Evolutionary conservation across 2,797 vertebrate species (phyloP).

Genomic region (Austrolebias charrua): DNA sequence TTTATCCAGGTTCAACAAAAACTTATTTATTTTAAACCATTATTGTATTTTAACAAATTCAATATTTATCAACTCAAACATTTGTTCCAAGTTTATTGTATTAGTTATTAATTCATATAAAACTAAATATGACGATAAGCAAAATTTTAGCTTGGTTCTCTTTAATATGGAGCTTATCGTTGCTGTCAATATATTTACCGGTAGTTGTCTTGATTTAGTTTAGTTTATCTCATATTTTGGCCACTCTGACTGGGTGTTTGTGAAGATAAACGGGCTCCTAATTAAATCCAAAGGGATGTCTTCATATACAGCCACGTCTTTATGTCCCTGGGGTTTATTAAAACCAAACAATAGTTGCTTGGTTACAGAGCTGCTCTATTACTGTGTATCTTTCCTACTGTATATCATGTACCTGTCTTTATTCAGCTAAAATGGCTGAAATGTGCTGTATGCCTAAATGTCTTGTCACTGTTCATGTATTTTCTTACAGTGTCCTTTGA

Average conservation of each 20-base stretch:
- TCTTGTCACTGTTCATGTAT: too few relatives aligned
- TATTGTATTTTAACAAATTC: too few relatives aligned
- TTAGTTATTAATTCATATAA: background rate
- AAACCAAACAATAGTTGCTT: slow-evolving; percentile 25
- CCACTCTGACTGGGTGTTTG: background rate
- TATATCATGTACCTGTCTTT: background rate
- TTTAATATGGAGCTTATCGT: too few relatives aligned
- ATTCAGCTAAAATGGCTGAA: background rate
- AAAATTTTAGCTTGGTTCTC: background rate
- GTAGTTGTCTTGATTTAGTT: background rate
- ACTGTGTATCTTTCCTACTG: background rate
- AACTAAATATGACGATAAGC: background rate
- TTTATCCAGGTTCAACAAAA: too few relatives aligned
- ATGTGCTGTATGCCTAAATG: too few relatives aligned
- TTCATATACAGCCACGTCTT: background rate
- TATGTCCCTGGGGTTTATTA: background rate
- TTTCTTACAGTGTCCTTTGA: background rate
- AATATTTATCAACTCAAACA: too few relatives aligned
- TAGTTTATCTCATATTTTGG: background rate
- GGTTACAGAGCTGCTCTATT: slow-evolving; percentile 19
- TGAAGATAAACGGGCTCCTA: slow-evolving; percentile 11
- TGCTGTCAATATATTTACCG: too few relatives aligned
- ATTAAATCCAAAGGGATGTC: slow-evolving; percentile 37
- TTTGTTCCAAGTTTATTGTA: too few relatives aligned
- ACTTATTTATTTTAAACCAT: too few relatives aligned